These are phyloP conservation scores for Lagopus leucura DNA, from an alignment of 2,113 vertebrate genomes.

Conservation along the genomic window DNA sequence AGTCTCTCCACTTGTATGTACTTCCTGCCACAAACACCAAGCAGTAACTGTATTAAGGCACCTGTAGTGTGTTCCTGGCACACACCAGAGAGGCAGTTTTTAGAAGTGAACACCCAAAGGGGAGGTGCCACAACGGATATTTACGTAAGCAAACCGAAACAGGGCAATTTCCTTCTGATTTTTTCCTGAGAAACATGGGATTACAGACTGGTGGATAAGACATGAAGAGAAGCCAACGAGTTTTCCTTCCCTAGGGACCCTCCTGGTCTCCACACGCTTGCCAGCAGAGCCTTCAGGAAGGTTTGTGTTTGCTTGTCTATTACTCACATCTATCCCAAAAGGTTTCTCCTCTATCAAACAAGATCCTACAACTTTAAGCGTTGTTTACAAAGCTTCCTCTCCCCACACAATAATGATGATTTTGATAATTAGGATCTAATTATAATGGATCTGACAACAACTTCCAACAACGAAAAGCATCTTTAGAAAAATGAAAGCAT, in stretches of 20 bases:
- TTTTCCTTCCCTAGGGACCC: neutral
- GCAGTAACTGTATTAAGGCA: neutral
- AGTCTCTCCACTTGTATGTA: neutral
- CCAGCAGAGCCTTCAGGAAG: neutral
- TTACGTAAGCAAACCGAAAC: constrained; percentile 6
- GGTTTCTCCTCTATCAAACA: neutral
- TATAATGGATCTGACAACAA: constrained; percentile 68
- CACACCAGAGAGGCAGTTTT: neutral
- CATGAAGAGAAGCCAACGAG: neutral
- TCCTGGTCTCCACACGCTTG: neutral
- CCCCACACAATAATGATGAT: constrained; percentile 62
- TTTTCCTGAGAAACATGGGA: neutral
- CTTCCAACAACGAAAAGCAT: constrained; percentile 62
- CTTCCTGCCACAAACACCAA: neutral
- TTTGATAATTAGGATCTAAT: constrained; percentile 68
- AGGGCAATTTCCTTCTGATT: neutral
- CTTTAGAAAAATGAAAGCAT: constrained; percentile 67
- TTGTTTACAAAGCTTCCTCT: constrained; percentile 26
- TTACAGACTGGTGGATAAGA: neutral
- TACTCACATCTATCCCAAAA: neutral
- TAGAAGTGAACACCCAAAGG: neutral
- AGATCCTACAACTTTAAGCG: constrained; percentile 50
- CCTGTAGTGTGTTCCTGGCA: neutral
- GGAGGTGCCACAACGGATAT: neutral
- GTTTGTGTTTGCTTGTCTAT: neutral